phyloP scores from a whole-genome alignment of 1,140 invertebrate species.

The Scaptomyza hsui region DNA sequence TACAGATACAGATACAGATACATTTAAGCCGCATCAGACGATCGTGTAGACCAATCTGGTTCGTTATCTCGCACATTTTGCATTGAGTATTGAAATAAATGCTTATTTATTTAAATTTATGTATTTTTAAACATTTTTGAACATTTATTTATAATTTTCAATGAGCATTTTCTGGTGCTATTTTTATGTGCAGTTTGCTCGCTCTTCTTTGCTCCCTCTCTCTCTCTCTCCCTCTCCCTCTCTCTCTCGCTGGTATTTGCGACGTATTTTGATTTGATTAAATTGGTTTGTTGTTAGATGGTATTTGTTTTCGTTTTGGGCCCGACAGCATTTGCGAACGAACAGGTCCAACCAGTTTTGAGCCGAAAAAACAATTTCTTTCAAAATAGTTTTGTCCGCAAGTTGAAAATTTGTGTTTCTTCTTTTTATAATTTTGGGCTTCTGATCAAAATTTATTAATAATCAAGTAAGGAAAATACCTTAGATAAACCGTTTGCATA shows the following conservation, averaged over 20 bases:
- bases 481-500: too few relatives aligned
- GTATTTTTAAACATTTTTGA: constrained; percentile 34
- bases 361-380: constrained; percentile 46
- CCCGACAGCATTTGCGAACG: constrained; percentile 47
- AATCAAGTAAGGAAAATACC: background rate
- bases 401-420: constrained; percentile 8
- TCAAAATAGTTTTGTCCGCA: constrained; percentile 54
- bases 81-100: constrained; percentile 58
- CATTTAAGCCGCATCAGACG: constrained; percentile 6
- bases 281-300: constrained; percentile 78
- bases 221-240: constrained; percentile 2
- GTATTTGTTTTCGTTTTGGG: constrained; percentile 34
- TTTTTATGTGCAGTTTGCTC: constrained; percentile 32
- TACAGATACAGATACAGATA: constrained; percentile 62
- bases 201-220: constrained; percentile 25
- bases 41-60: constrained; percentile 9
- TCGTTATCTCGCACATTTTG: constrained; percentile 37
- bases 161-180: constrained; percentile 52
- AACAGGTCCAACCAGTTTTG: constrained; percentile 71
- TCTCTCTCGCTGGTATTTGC: constrained; percentile 51
- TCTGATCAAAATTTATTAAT: constrained; percentile 67
- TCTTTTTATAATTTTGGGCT: constrained; percentile 26
- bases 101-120: constrained; percentile 19
- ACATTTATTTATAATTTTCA: constrained; percentile 65
- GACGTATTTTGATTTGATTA: constrained; percentile 73